Conservation (phyloP, 1,140 invertebrate species). For the Drosophila nikananu region DNA sequence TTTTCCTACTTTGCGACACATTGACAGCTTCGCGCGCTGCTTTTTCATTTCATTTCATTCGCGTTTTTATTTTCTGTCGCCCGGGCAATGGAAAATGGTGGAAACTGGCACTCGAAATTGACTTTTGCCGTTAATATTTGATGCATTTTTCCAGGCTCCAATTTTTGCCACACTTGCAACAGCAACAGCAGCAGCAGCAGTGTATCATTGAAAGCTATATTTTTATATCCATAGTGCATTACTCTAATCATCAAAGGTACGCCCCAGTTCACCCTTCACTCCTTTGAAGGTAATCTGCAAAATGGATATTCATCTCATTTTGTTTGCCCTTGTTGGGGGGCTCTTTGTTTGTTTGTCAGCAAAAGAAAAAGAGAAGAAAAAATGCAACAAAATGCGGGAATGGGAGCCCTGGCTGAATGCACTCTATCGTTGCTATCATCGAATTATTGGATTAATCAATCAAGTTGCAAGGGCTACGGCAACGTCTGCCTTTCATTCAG, state of each 20-base stretch:
- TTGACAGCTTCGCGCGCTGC: slow-evolving; percentile 58
- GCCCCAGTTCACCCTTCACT: background rate
- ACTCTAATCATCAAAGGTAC: slow-evolving; percentile 73
- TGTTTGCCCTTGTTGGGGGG: slow-evolving; percentile 40
- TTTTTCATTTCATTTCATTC: slow-evolving; percentile 52
- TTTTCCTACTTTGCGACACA: slow-evolving; percentile 47
- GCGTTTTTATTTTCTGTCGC: slow-evolving; percentile 32
- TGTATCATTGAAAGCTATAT: slow-evolving; percentile 37
- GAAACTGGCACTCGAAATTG: slow-evolving; percentile 55
- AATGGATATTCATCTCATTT: slow-evolving; percentile 68
- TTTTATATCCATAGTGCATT: slow-evolving; percentile 65
- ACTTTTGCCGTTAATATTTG: slow-evolving; percentile 67
- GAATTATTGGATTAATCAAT: slow-evolving; percentile 80
- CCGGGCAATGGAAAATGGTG: slow-evolving; percentile 13
- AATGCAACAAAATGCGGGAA: background rate
- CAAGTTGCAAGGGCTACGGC: slow-evolving; percentile 56
- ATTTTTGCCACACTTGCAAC: slow-evolving; percentile 20
- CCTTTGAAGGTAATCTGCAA: slow-evolving; percentile 31
- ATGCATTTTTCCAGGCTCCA: slow-evolving; percentile 16
- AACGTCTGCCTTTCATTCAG: slow-evolving; percentile 4
- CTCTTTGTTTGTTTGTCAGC: slow-evolving; percentile 9
- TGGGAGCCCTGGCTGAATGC: background rate
- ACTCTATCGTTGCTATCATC: slow-evolving; percentile 45
- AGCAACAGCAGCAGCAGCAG: background rate
- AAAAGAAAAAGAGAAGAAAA: slow-evolving; percentile 3